Evolutionary conservation across 2,113 vertebrate species (phyloP).

Genomic region (Panurus biarmicus): DNA sequence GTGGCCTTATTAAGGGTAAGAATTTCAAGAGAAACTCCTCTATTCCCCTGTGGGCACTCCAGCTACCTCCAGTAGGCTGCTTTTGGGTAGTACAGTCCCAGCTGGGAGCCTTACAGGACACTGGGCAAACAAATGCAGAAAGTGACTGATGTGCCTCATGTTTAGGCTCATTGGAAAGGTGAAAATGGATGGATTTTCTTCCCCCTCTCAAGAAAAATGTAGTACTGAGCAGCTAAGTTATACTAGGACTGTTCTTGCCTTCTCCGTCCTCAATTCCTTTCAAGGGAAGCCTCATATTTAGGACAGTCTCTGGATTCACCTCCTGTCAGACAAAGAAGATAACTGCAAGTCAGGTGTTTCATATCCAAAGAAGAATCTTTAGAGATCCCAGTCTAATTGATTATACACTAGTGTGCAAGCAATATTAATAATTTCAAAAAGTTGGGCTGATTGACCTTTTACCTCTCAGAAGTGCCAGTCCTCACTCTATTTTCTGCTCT

Average conservation of each 20-base stretch:
- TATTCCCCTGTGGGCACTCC: not conserved
- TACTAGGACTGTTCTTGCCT: not conserved
- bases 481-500: not conserved
- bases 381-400: not conserved
- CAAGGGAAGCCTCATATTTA: not conserved
- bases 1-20: not conserved
- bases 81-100: not conserved
- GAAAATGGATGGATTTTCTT: not conserved
- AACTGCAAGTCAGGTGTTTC: not conserved
- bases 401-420: not conserved
- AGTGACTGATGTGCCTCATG: not conserved
- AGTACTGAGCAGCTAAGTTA: not conserved
- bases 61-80: not conserved
- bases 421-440: not conserved
- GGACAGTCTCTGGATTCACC: not conserved
- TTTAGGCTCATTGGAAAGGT: not conserved
- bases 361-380: not conserved
- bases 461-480: not conserved
- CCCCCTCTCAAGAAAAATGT: not conserved
- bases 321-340: not conserved
- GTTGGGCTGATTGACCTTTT: not conserved
- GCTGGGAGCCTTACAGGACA: not conserved
- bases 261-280: not conserved
- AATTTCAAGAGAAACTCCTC: not conserved
- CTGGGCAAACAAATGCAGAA: not conserved